These are phyloP conservation scores for Alosa sapidissima DNA, from an alignment of 2,797 vertebrate species.

Conservation along the genomic window DNA sequence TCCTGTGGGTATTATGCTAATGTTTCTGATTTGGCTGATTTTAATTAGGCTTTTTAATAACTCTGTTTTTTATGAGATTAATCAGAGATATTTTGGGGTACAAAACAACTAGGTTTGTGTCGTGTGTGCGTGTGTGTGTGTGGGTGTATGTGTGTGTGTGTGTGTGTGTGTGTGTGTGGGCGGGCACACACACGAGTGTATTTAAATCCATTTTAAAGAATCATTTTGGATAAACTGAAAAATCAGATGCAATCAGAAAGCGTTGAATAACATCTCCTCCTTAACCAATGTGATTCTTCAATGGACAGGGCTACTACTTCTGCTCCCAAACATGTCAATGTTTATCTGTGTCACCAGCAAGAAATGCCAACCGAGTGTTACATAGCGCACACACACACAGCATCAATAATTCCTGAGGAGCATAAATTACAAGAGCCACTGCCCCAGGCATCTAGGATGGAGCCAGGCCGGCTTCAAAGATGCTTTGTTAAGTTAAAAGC, in stretches of 20 bases:
- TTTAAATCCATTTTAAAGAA: not conserved
- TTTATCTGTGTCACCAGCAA: slow-evolving; percentile 16
- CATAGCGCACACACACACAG: not conserved
- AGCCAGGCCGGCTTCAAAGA: not conserved
- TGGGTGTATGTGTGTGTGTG: not conserved
- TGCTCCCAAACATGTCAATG: not conserved
- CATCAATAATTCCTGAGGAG: slow-evolving; percentile 9
- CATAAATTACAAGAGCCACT: not conserved
- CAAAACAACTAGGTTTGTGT: not conserved
- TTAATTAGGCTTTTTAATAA: not conserved
- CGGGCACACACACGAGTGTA: not conserved
- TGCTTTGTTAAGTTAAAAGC: not conserved
- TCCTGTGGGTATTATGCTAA: too few species aligned
- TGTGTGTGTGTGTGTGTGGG: not conserved
- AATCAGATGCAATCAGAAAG: not conserved
- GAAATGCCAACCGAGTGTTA: not conserved
- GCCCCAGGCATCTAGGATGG: not conserved
- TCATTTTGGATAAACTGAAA: not conserved
- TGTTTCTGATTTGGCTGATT: too few species aligned
- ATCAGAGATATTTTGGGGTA: not conserved
- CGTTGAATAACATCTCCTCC: not conserved
- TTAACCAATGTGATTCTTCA: not conserved
- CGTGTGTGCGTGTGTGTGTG: not conserved
- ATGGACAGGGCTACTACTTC: not conserved
- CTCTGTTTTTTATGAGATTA: not conserved